Conservation (phyloP, 2,797 vertebrate species). For the Hippopotamyrus pictus region DNA sequence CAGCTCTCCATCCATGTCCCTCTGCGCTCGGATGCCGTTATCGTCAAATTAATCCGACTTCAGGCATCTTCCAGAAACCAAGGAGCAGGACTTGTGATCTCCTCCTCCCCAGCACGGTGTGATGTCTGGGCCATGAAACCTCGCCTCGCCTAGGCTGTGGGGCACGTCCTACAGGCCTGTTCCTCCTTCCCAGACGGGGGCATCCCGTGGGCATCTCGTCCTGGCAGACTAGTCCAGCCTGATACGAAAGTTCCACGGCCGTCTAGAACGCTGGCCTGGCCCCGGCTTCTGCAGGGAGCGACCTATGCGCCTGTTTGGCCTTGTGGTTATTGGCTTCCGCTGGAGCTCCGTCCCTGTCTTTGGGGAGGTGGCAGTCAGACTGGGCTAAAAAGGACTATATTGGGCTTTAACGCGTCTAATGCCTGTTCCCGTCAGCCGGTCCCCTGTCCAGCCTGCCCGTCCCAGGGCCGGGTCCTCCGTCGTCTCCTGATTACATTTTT, state of each 20-base stretch:
- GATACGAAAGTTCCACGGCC: background rate
- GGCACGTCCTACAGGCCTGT: background rate
- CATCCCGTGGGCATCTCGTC: background rate
- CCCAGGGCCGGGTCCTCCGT: background rate
- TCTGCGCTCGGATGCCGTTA: background rate
- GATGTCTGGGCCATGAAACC: background rate
- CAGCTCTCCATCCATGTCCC: background rate
- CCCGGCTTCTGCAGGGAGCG: background rate
- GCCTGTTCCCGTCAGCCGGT: background rate
- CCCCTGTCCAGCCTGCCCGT: background rate
- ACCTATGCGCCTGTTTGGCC: background rate
- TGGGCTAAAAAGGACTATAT: background rate
- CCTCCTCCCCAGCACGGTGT: background rate
- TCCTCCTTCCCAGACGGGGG: background rate
- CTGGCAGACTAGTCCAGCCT: background rate
- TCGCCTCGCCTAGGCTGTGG: background rate
- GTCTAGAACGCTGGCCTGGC: background rate
- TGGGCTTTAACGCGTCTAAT: background rate
- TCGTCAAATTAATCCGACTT: background rate
- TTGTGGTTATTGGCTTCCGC: slow-evolving; percentile 39
- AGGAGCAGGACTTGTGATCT: background rate
- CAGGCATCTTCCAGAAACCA: background rate
- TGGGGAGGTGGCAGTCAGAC: background rate
- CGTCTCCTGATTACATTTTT: background rate
- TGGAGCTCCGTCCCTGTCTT: background rate